Evolutionary conservation across 2,113 vertebrate genomes (phyloP).

Genomic region (Poeciliopsis prolifica): DNA sequence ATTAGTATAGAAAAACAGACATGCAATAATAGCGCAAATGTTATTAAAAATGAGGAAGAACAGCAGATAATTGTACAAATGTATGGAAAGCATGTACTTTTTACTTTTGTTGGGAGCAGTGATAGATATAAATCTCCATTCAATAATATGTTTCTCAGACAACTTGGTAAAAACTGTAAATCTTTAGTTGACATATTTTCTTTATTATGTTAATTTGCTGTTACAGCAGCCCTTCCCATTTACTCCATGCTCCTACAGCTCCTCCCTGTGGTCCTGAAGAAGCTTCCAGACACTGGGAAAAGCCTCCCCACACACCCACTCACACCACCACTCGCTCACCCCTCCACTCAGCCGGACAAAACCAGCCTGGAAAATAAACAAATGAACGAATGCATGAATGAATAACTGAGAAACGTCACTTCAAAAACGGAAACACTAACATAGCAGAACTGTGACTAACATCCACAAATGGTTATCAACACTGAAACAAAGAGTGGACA

Average conservation of each 20-base stretch:
- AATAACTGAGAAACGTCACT: background rate
- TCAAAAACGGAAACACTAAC: background rate
- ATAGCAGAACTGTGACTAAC: slow-evolving; percentile 24
- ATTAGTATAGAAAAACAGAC: no score
- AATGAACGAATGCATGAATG: background rate
- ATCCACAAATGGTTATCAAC: slow-evolving; percentile 23
- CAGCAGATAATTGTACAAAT: no score
- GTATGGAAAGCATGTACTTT: no score
- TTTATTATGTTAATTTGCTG: no score
- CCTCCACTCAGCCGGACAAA: background rate
- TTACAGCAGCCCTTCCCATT: background rate
- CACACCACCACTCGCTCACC: background rate
- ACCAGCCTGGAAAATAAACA: background rate
- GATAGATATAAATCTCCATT: no score
- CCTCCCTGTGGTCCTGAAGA: slow-evolving; percentile 45
- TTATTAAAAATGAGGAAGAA: no score
- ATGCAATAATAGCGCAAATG: no score
- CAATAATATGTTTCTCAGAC: no score
- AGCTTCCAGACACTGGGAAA: background rate
- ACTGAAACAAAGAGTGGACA: background rate
- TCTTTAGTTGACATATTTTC: no score
- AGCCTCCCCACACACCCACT: no score
- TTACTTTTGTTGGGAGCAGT: no score
- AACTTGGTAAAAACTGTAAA: no score
- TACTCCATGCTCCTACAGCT: slow-evolving; percentile 34